Conservation (phyloP, 2,888 invertebrate genomes). For the Incurvaria masculella region DNA sequence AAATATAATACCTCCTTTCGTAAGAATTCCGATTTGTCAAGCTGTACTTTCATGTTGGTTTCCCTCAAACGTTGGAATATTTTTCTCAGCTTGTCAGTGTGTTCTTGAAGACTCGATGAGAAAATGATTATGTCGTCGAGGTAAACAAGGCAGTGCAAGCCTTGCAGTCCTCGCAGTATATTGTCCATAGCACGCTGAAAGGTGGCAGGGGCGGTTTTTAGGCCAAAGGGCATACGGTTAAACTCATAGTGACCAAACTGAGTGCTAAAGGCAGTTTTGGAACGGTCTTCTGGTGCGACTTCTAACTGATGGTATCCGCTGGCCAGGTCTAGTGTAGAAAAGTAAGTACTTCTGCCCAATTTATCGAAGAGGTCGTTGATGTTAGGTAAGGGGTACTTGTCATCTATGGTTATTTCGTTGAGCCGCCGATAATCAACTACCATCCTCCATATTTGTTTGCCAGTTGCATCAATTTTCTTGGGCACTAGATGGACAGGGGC, state of each 20-base stretch:
- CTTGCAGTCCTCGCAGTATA: slow-evolving; percentile 20
- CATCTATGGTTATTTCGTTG: slow-evolving; percentile 14
- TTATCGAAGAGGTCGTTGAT: slow-evolving; percentile 16
- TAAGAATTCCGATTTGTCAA: too few relatives aligned
- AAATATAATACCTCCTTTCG: slow-evolving; percentile 15
- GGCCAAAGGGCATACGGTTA: slow-evolving; percentile 23
- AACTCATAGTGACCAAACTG: slow-evolving; percentile 24
- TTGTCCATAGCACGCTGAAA: slow-evolving; percentile 26
- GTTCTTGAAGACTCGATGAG: slow-evolving; percentile 19
- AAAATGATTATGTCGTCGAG: slow-evolving; percentile 23
- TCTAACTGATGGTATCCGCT: slow-evolving; percentile 15
- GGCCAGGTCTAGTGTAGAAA: slow-evolving; percentile 17
- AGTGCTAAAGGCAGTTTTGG: slow-evolving; percentile 23
- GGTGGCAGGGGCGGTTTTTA: slow-evolving; percentile 22
- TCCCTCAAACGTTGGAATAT: slow-evolving; percentile 17
- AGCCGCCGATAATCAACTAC: slow-evolving; percentile 13
- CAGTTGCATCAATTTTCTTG: slow-evolving; percentile 11
- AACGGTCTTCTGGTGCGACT: slow-evolving; percentile 15
- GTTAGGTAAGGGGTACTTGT: slow-evolving; percentile 15
- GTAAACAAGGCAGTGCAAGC: slow-evolving; percentile 19
- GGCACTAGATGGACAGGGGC: slow-evolving; percentile 12
- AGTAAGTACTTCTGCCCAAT: slow-evolving; percentile 16
- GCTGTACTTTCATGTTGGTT: slow-evolving; percentile 18
- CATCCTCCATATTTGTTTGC: slow-evolving; percentile 9
- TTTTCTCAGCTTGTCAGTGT: slow-evolving; percentile 16